A percentile compares a stretch with the other conserved stretches of the same genome.
Conservation (phyloP, 1,140 invertebrate species). For the Paraescarpia echinospica region DNA sequence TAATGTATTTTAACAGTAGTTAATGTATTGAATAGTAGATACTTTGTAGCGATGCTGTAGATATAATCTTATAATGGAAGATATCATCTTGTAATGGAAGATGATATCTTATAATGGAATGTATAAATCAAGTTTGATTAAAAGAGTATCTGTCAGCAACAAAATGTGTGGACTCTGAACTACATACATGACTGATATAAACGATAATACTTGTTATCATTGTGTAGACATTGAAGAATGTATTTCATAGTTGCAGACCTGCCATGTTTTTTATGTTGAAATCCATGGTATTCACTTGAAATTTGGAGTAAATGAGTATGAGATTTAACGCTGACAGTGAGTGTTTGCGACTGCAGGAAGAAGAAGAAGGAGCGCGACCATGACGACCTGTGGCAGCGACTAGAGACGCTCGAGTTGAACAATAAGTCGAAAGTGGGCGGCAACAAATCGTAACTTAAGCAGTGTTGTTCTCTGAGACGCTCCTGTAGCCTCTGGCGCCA, state of each 20-base stretch:
- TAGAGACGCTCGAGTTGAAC: slow-evolving; percentile 40
- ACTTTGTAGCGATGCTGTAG: no score
- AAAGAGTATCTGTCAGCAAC: neutral
- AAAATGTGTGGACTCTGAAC: no score
- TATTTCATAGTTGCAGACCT: neutral
- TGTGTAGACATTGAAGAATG: neutral
- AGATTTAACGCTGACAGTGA: neutral
- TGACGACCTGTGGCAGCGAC: slow-evolving; percentile 58
- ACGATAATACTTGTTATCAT: no score
- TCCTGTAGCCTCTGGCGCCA: neutral
- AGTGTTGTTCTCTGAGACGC: neutral
- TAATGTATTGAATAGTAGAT: no score
- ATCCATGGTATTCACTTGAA: no score
- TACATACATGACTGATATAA: no score
- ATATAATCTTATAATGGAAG: neutral
- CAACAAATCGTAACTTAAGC: neutral
- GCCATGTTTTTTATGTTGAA: neutral
- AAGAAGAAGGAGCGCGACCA: slow-evolving; percentile 58
- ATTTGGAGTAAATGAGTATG: no score
- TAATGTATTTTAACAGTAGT: no score
- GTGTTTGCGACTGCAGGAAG: slow-evolving; percentile 43
- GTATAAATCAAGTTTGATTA: neutral
- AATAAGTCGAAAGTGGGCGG: slow-evolving; percentile 20
- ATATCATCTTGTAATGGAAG: no score
- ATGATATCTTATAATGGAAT: no score